Evolutionary conservation across 2,797 vertebrate genomes (phyloP).

Genomic region (Pristis pectinata): DNA sequence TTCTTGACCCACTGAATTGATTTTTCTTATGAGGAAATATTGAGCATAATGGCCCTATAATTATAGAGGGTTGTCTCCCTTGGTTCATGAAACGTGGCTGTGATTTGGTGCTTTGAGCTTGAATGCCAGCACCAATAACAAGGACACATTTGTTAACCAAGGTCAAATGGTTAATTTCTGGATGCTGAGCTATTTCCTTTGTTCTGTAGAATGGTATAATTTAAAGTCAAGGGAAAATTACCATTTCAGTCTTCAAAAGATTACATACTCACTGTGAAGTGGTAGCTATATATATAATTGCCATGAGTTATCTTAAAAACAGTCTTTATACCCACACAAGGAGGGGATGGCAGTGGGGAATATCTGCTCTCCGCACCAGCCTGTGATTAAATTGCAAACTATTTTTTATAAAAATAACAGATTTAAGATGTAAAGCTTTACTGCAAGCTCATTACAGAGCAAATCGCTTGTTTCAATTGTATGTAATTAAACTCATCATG

Average conservation of each 20-base stretch:
- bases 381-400: background rate
- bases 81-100: background rate
- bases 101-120: background rate
- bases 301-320: background rate
- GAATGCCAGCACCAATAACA: background rate
- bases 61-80: background rate
- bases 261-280: background rate
- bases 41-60: too few relatives aligned
- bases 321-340: background rate
- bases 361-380: background rate
- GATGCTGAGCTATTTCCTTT: background rate
- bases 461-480: too few relatives aligned
- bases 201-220: background rate
- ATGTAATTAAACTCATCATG: background rate
- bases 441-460: background rate
- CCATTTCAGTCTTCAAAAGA: background rate
- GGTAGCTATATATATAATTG: background rate
- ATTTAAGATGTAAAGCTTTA: background rate
- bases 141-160: background rate
- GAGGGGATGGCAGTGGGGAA: background rate
- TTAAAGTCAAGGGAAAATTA: slow-evolving; percentile 7
- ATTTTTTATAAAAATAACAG: background rate
- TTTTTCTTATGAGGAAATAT: too few relatives aligned
- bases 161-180: slow-evolving; percentile 7
- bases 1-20: too few relatives aligned